These are phyloP conservation scores for Spodoptera littoralis DNA, from an alignment of 2,888 invertebrate species.

Conservation along the genomic window DNA sequence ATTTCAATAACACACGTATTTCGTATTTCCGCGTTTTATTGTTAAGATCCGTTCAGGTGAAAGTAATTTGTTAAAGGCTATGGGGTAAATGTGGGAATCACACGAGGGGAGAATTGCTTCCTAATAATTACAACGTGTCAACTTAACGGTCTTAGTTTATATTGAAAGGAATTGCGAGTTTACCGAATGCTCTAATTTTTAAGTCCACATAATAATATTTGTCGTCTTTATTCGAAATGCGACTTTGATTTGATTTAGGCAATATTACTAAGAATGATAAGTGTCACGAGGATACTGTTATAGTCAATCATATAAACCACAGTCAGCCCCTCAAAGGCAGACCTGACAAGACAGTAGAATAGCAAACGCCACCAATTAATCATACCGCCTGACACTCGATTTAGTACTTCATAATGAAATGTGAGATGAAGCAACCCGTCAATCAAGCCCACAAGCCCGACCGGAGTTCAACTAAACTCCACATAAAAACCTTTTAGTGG, in stretches of 20 bases:
- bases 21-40: conserved; percentile 36
- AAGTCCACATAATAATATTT: no score
- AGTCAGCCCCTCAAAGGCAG: neutral
- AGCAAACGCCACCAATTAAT: conserved; percentile 22
- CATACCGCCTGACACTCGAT: conserved; percentile 28
- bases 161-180: no score
- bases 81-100: conserved; percentile 18
- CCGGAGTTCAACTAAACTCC: conserved; percentile 1
- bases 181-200: no score
- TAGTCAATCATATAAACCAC: conserved; percentile 7
- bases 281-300: conserved; percentile 2
- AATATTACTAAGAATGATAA: no score
- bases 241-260: no score
- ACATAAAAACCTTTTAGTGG: conserved; percentile 32
- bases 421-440: conserved; percentile 34
- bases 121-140: neutral
- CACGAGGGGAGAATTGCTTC: conserved; percentile 2
- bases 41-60: conserved; percentile 35
- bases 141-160: no score
- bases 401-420: conserved; percentile 32
- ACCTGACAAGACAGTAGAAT: neutral
- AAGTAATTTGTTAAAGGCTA: conserved; percentile 47
- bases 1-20: conserved; percentile 46
- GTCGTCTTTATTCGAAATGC: no score
- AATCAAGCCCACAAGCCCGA: conserved; percentile 21